These are phyloP conservation scores for Anastatus disparis DNA, from an alignment of 1,140 invertebrate species.

Conservation along the genomic window DNA sequence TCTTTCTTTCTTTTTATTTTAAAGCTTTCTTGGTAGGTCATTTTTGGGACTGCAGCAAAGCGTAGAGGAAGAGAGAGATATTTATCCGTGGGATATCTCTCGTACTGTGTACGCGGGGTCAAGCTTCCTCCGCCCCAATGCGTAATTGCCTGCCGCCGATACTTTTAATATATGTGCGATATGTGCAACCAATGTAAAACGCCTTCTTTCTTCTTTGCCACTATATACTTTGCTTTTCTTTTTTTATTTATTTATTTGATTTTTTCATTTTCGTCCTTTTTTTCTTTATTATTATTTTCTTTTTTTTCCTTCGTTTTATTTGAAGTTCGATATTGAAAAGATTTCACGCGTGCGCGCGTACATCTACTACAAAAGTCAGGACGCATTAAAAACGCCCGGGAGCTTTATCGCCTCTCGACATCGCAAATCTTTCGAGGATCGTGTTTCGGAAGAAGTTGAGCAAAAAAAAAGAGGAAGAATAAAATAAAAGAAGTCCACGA, in stretches of 20 bases:
- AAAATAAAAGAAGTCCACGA: too few species aligned
- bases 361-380: constrained; percentile 10
- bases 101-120: constrained; percentile 56
- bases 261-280: too few species aligned
- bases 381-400: constrained; percentile 25
- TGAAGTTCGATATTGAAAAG: too few species aligned
- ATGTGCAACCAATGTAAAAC: background rate
- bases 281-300: too few species aligned
- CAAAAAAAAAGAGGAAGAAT: constrained; percentile 4
- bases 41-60: constrained; percentile 12
- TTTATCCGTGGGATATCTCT: constrained; percentile 44
- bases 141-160: constrained; percentile 57
- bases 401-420: constrained; percentile 38
- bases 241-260: too few species aligned
- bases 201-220: background rate
- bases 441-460: constrained; percentile 29
- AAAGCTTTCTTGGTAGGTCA: too few species aligned
- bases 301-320: background rate
- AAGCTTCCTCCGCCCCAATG: constrained; percentile 56
- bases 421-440: constrained; percentile 28
- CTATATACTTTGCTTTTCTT: constrained; percentile 32
- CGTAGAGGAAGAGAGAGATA: too few species aligned
- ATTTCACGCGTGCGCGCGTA: background rate
- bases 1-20: too few species aligned
- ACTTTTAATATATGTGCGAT: constrained; percentile 54